Evolutionary conservation across 2,113 vertebrate genomes (phyloP), one percentile per base, ranked within the genome.

Genomic region (Sinocyclocheilus anophthalmus): DNA sequence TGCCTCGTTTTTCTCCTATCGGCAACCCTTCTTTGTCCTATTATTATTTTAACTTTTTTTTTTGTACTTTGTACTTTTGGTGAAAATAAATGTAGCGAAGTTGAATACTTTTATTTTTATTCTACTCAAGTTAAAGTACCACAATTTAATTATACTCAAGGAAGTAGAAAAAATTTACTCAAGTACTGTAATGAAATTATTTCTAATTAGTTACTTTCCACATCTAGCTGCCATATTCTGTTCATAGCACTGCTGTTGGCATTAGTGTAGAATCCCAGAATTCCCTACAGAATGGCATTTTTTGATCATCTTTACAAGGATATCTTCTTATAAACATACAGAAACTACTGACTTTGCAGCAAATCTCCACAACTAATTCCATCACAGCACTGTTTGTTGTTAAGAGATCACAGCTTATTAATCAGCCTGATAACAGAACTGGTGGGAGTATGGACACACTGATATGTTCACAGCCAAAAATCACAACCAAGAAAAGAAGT

Each of bases 311-410:
- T 79, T 79, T n/a, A 59, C 53, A 79, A 59, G 53, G 53, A 63
- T 20, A 16, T 81, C 37, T 13, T 26, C 37, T 61, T 20, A 42
- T 61, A 39, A 61, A 80, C 33, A 80, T 9, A 18, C 13, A 48
- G 39, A 61, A 76, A 26, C n/a, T 72, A 20, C 75, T 22, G 55
- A 81, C 39, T 45, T 45, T 50, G 48, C 42, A 45, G 61, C 57
- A 81, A 42, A 81, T 81, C 59, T 65, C 37, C 22, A 79, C n/a
- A 87, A 39, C 37, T 20, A 39, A 84, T 80, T 87, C 81, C 12
- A 79, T 55, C 24, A 20, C 48, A 55, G 12, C 53, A 53, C 42
- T 79, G 75, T 55, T 87, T 42, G n/a, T 81, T 73, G 53, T 80
- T 65, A 84, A 80, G 61, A 4, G 13, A 87, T 84, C 65, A 65